Evolutionary conservation across 2,888 invertebrate species (phyloP), one percentile per base, ranked within the genome.

Genomic region (Thyatira batis): DNA sequence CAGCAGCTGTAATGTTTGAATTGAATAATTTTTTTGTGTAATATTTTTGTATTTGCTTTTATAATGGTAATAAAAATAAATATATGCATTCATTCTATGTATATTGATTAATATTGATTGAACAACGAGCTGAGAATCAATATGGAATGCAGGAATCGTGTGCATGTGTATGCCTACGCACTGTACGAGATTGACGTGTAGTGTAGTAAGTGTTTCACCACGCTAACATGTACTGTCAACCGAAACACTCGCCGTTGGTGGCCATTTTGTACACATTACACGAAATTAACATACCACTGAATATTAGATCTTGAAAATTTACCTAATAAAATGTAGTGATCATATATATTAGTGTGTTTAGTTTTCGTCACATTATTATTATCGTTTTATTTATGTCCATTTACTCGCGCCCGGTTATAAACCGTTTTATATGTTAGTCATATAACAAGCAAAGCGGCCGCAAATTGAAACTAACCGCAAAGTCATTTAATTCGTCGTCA

Each of bases 381-480:
- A 21, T 27, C 23, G n/a, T 51, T 48, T 50, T 53, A 50, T 28
- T 43, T 64, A 55, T 69, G 69, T 73, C 64, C 73, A 73, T 78
- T 78, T 74, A 73, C 69, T 73, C 73, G 74, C 69, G 57, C 56
- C 64, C 57, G 61, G 65, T 65, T 67, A 67, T 79, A 79, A 83
- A 80, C 76, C 64, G 65, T 77, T 83, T 80, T 80, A 78, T 23
- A 78, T 23, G 46, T 71, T 76, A 71, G 73, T 68, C 73, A 71
- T 67, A 76, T 85, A 84, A 87, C 83, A 80, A 86, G 85, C 78
- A 63, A 61, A 69, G 74, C 70, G 71, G 78, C 79, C 78, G 82
- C 80, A 85, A 86, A 87, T 87, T 85, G 84, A 84, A 87, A 80
- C 69, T 69, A 73, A 85, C 86, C 84, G 76, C 86, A 82, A 73